These are phyloP conservation scores for Prunella strophiata DNA, from an alignment of 2,797 vertebrate genomes.

Conservation along the genomic window DNA sequence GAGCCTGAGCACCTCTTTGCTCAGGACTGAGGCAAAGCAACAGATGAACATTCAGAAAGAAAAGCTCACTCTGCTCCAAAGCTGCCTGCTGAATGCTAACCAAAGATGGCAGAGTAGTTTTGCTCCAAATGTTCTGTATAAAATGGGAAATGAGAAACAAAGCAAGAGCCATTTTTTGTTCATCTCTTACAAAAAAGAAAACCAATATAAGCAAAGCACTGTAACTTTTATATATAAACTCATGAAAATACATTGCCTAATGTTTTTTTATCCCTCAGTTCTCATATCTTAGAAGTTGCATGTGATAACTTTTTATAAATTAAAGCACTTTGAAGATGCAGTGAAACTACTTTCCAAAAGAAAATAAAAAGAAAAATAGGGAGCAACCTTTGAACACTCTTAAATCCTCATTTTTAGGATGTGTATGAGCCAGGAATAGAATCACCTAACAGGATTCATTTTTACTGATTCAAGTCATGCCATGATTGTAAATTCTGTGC, in stretches of 20 bases:
- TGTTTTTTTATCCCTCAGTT: conserved; percentile 22
- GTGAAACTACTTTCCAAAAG: conserved; percentile 24
- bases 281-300: conserved; percentile 22
- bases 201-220: conserved; percentile 29
- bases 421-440: conserved; percentile 1
- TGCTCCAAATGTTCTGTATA: conserved; percentile 37
- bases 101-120: not conserved
- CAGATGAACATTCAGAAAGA: not conserved
- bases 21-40: not conserved
- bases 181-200: conserved; percentile 24
- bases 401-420: conserved; percentile 15
- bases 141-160: conserved; percentile 44
- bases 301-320: conserved; percentile 4
- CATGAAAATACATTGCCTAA: conserved; percentile 41
- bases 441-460: not conserved
- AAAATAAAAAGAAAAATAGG: not conserved
- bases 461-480: conserved; percentile 49
- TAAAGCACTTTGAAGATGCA: not conserved
- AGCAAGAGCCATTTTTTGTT: conserved; percentile 28
- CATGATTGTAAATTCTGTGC: conserved; percentile 28
- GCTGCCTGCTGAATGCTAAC: not conserved
- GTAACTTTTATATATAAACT: conserved; percentile 44
- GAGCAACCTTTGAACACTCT: not conserved
- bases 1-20: not conserved
- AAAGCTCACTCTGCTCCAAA: not conserved